These are phyloP conservation scores for Samia ricini DNA, from an alignment of 1,140 invertebrate species.

Conservation along the genomic window DNA sequence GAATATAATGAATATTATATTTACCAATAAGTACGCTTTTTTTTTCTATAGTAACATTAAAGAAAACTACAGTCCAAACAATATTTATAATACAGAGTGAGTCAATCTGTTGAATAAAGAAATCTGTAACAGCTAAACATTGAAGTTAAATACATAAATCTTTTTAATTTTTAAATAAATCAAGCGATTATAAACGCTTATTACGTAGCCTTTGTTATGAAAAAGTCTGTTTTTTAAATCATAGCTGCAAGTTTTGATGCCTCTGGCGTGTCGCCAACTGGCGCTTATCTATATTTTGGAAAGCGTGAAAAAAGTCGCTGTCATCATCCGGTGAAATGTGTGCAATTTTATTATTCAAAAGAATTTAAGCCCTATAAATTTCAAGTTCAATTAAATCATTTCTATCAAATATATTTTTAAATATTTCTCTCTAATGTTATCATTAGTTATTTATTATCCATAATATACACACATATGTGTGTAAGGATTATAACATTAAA, in stretches of 20 bases:
- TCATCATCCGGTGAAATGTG: background rate
- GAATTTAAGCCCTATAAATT: too few relatives aligned
- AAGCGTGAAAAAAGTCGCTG: conserved; percentile 15
- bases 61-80: too few relatives aligned
- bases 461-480: too few relatives aligned
- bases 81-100: background rate
- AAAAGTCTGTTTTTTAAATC: conserved; percentile 20
- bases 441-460: too few relatives aligned
- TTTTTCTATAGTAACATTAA: too few relatives aligned
- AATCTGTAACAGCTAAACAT: background rate
- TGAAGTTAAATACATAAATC: background rate
- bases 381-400: too few relatives aligned
- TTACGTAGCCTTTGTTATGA: conserved; percentile 20
- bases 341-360: background rate
- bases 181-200: conserved; percentile 13
- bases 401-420: too few relatives aligned
- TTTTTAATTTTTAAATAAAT: conserved; percentile 11
- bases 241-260: conserved; percentile 12
- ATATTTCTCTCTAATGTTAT: too few relatives aligned
- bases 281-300: conserved; percentile 17
- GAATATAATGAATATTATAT: too few relatives aligned
- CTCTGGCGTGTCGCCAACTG: conserved; percentile 19
- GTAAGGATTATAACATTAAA: too few relatives aligned
- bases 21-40: too few relatives aligned
- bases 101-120: conserved; percentile 3